Percentiles rank a stretch among this genome's conserved stretches.
Evolutionary conservation across 1,140 invertebrate species (phyloP).

Genomic region (Spodoptera frugiperda): DNA sequence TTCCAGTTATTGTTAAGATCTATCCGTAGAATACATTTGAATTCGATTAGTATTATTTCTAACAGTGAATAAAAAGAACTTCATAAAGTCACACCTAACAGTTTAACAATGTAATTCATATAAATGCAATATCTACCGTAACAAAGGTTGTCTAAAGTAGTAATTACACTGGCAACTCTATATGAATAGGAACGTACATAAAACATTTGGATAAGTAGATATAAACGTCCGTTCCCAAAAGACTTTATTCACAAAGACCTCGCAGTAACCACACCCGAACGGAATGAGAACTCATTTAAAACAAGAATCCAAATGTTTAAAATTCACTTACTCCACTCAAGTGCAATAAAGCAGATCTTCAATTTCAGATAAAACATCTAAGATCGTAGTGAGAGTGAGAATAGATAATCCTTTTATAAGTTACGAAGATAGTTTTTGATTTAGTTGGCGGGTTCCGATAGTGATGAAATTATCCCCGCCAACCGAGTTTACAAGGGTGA

Average conservation of each 20-base stretch:
- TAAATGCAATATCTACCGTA: too few relatives aligned
- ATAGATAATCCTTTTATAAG: slow-evolving; percentile 37
- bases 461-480: slow-evolving; percentile 35
- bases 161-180: not conserved
- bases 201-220: too few relatives aligned
- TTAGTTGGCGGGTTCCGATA: slow-evolving; percentile 40
- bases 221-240: too few relatives aligned
- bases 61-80: too few relatives aligned
- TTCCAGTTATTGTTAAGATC: too few relatives aligned
- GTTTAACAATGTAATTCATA: too few relatives aligned
- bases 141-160: too few relatives aligned
- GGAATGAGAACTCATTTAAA: slow-evolving; percentile 2
- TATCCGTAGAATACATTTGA: too few relatives aligned
- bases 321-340: slow-evolving; percentile 6
- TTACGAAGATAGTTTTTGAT: slow-evolving; percentile 47
- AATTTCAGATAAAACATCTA: slow-evolving; percentile 31
- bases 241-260: too few relatives aligned
- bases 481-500: slow-evolving; percentile 22
- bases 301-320: slow-evolving; percentile 11
- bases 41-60: too few relatives aligned
- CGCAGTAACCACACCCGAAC: not conserved
- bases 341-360: slow-evolving; percentile 28
- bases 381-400: slow-evolving; percentile 6
- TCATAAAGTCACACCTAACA: too few relatives aligned
- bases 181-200: not conserved